phyloP scores from a whole-genome alignment of 2,113 vertebrate species.

The Aepyceros melampus region DNA sequence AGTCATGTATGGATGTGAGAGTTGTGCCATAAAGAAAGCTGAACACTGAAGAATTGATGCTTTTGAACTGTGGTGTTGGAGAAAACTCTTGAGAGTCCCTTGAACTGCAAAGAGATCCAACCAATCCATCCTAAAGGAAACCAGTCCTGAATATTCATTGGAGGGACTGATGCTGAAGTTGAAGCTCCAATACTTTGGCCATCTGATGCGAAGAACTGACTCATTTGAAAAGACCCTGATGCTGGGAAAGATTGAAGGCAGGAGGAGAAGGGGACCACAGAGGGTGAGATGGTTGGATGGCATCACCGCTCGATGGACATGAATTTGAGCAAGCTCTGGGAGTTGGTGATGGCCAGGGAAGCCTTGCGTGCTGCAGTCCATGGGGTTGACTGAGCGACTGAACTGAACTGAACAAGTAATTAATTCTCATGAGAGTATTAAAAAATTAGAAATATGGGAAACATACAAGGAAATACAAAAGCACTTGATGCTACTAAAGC shows the following conservation, averaged over 20 bases:
- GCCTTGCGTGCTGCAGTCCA: fast-evolving
- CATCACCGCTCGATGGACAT: fast-evolving
- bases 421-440: background rate
- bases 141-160: background rate
- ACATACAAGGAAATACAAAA: background rate
- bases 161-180: background rate
- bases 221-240: background rate
- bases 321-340: background rate
- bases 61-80: background rate
- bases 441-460: background rate
- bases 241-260: background rate
- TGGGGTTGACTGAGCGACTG: fast-evolving
- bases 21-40: background rate
- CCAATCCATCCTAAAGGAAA: background rate
- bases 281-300: background rate
- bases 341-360: background rate
- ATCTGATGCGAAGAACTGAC: background rate
- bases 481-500: background rate
- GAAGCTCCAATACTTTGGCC: background rate
- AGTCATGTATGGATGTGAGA: background rate
- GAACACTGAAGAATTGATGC: fast-evolving
- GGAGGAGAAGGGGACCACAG: background rate
- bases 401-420: background rate
- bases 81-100: background rate
- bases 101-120: background rate